Evolutionary conservation across 2,113 vertebrate species (phyloP).

Genomic region (Bucco capensis): DNA sequence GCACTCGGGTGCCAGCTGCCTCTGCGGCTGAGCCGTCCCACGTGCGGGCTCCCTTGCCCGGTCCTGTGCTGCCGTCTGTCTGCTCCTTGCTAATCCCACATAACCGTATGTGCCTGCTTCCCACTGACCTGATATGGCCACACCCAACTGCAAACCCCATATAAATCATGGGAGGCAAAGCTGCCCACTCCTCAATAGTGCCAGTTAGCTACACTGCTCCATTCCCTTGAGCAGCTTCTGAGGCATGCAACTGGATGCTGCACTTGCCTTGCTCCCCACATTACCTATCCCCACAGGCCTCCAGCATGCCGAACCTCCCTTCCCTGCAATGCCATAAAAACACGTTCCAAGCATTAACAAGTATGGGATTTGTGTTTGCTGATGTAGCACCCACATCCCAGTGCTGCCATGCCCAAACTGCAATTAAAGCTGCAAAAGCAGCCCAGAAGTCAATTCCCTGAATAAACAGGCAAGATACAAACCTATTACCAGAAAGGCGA

Average conservation of each 20-base stretch:
- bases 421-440: background rate
- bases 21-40: conserved; percentile 35
- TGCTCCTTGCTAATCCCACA: background rate
- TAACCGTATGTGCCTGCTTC: background rate
- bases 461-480: background rate
- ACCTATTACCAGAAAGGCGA: background rate
- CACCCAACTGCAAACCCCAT: background rate
- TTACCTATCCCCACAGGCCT: background rate
- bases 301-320: background rate
- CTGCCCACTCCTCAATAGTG: background rate
- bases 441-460: background rate
- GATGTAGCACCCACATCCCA: background rate
- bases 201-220: background rate
- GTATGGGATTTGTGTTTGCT: background rate
- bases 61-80: background rate
- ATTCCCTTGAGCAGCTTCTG: background rate
- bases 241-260: background rate
- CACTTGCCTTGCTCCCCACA: rapidly evolving
- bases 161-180: conserved; percentile 14
- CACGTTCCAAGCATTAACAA: background rate
- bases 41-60: background rate
- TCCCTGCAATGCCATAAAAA: background rate
- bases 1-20: conserved; percentile 36
- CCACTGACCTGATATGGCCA: background rate
- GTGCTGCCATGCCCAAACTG: background rate